Conservation (phyloP, 2,888 invertebrate genomes). For the Tetanocera ferruginea region DNA sequence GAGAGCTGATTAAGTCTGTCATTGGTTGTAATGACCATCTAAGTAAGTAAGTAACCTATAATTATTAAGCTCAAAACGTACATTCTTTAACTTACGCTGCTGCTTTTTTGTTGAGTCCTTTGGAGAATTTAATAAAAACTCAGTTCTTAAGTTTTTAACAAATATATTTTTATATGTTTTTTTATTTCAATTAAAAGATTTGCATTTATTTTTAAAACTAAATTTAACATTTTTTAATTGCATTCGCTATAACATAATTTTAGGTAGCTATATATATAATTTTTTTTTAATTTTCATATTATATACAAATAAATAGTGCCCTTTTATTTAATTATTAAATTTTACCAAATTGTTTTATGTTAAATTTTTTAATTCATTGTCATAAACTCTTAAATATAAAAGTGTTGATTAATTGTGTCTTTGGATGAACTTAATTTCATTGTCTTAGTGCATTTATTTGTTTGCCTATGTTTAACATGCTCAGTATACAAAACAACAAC, state of each 20-base stretch:
- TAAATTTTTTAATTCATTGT: neutral
- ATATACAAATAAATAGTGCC: conserved; percentile 11
- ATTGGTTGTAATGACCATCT: no score
- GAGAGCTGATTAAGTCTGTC: no score
- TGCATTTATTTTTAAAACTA: neutral
- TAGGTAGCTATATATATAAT: neutral
- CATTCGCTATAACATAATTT: neutral
- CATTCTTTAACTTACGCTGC: no score
- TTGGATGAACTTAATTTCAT: conserved; percentile 5
- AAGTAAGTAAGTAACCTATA: no score
- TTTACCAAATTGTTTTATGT: neutral
- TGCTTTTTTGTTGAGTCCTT: no score
- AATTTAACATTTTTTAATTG: neutral
- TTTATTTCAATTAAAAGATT: neutral
- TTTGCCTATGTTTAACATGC: neutral
- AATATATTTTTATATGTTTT: neutral
- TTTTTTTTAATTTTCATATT: neutral
- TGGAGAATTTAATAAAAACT: no score
- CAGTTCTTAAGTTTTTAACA: neutral
- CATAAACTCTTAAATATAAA: neutral
- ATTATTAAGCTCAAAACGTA: no score
- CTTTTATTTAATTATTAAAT: no score
- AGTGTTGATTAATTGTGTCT: neutral
- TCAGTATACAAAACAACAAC: neutral
- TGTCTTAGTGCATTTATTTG: conserved; percentile 2